Evolutionary conservation across 2,888 invertebrate species (phyloP).

Genomic region (Ernsta delagoae): DNA sequence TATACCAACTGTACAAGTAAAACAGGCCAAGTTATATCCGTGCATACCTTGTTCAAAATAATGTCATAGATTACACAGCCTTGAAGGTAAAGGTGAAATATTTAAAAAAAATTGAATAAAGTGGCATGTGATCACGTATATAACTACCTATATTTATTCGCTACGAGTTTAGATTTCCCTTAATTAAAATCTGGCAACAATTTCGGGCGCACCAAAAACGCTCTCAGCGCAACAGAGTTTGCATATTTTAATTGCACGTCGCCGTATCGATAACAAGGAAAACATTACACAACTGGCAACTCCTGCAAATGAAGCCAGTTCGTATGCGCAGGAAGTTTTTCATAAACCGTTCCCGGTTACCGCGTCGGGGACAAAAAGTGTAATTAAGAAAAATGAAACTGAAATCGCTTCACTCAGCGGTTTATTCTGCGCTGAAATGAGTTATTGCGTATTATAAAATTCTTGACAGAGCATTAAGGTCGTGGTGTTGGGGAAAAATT

Average conservation of each 20-base stretch:
- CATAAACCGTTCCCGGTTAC: constrained; percentile 63
- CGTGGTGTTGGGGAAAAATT: constrained; percentile 1
- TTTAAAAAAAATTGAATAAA: background rate
- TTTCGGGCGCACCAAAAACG: constrained; percentile 20
- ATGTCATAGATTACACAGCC: too few species aligned
- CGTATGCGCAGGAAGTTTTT: constrained; percentile 71
- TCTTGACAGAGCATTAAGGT: constrained; percentile 50
- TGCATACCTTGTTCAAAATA: too few species aligned
- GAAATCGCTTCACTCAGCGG: constrained; percentile 56
- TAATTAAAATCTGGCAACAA: constrained; percentile 26
- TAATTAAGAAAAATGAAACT: constrained; percentile 71
- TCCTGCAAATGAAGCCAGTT: constrained; percentile 66
- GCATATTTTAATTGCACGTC: constrained; percentile 35
- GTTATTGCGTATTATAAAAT: constrained; percentile 62
- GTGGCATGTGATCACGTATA: background rate
- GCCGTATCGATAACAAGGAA: constrained; percentile 40
- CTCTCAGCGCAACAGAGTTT: constrained; percentile 18
- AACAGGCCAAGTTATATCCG: too few species aligned
- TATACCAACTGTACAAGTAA: background rate
- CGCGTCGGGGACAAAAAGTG: constrained; percentile 61
- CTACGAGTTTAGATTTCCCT: constrained; percentile 10
- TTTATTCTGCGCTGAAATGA: constrained; percentile 54
- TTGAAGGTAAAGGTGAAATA: background rate
- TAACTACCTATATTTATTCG: background rate
- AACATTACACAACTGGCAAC: constrained; percentile 54